Evolutionary conservation across 1,140 invertebrate species (phyloP).

Genomic region (Ephestia elutella): DNA sequence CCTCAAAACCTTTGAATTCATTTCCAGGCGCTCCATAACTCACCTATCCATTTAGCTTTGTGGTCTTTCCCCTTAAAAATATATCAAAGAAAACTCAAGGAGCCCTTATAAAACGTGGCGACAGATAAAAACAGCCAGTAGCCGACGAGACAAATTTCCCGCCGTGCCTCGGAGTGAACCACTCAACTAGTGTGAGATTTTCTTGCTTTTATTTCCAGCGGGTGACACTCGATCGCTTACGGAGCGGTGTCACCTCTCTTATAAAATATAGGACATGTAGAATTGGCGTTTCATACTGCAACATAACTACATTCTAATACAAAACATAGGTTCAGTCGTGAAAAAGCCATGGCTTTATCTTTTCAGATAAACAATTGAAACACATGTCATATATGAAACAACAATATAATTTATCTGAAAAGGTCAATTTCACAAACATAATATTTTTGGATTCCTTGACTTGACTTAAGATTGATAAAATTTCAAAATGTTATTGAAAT

Average conservation of each 20-base stretch:
- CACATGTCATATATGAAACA: too few relatives aligned
- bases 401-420: too few relatives aligned
- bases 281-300: not conserved
- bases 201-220: constrained; percentile 66
- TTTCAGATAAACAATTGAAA: too few relatives aligned
- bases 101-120: constrained; percentile 11
- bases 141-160: constrained; percentile 55
- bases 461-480: too few relatives aligned
- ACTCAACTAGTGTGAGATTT: constrained; percentile 64
- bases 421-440: too few relatives aligned
- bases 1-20: constrained; percentile 3
- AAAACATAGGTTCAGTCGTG: too few relatives aligned
- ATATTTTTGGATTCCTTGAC: too few relatives aligned
- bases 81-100: constrained; percentile 7
- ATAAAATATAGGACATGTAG: not conserved
- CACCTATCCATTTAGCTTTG: constrained; percentile 6
- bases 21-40: constrained; percentile 1
- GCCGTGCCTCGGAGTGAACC: constrained; percentile 59
- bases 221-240: constrained; percentile 70
- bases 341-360: too few relatives aligned
- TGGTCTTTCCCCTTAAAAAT: constrained; percentile 1
- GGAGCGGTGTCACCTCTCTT: constrained; percentile 53
- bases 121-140: constrained; percentile 21
- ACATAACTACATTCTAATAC: too few relatives aligned
- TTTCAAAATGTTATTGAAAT: too few relatives aligned